Percentiles rank a stretch among this genome's conserved stretches.
phyloP scores from a whole-genome alignment of 2,113 vertebrate genomes.

The Raja brachyura region DNA sequence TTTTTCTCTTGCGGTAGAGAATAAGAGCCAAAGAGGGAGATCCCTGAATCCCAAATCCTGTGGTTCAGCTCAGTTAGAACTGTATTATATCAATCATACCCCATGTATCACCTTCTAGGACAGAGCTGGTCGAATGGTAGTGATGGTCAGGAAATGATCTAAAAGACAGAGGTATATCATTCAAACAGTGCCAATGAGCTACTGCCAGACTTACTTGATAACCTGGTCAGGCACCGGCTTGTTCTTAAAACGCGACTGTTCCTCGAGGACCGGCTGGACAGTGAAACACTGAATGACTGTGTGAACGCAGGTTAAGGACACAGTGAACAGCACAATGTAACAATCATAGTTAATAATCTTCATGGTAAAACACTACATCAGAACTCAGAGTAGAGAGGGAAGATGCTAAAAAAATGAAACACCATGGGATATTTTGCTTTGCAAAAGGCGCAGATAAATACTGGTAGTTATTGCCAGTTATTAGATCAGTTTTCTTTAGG shows the following conservation, averaged over 20 bases:
- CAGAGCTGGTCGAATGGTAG: background rate
- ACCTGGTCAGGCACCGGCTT: constrained; percentile 97
- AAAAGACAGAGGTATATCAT: background rate
- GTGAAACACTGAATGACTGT: constrained; percentile 97
- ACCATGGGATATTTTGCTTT: too few species aligned
- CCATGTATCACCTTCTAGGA: too few species aligned
- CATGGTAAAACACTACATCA: too few species aligned
- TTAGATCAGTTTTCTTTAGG: too few species aligned
- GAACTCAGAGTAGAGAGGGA: too few species aligned
- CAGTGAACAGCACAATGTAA: background rate
- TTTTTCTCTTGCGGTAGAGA: background rate
- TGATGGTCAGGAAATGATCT: background rate
- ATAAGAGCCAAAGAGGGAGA: background rate
- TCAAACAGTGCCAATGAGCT: background rate
- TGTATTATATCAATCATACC: too few species aligned
- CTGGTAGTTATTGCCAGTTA: too few species aligned
- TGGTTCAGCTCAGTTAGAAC: background rate
- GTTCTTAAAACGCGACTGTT: constrained; percentile 82
- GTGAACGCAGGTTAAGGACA: constrained; percentile 57
- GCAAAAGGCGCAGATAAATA: too few species aligned
- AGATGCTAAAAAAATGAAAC: too few species aligned
- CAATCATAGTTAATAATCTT: too few species aligned
- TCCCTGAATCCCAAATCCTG: background rate
- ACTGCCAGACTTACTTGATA: constrained; percentile 72
- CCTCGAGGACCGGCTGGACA: constrained; percentile 88